These are phyloP conservation scores for Myotis findleyi DNA, from an alignment of 2,797 vertebrate species.

Conservation along the genomic window DNA sequence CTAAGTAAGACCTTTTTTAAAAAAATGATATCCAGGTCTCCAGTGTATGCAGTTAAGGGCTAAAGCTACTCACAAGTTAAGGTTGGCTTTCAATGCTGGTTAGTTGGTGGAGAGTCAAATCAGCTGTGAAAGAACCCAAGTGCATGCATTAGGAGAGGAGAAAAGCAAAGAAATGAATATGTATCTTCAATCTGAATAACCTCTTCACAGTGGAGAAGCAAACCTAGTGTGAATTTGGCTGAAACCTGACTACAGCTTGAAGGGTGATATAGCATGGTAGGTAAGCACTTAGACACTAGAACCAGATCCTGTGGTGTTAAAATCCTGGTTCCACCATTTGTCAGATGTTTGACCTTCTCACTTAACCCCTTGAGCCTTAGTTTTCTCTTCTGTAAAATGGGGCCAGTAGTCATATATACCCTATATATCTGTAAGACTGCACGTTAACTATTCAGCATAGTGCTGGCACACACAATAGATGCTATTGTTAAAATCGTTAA, in stretches of 20 bases:
- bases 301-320: background rate
- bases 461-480: background rate
- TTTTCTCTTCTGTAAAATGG: slow-evolving; percentile 40
- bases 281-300: background rate
- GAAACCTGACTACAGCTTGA: background rate
- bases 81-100: background rate
- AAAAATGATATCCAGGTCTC: background rate
- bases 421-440: background rate
- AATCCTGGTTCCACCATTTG: background rate
- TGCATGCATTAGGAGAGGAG: background rate
- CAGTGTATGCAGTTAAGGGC: background rate
- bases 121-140: background rate
- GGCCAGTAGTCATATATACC: background rate
- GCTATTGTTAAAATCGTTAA: slow-evolving; percentile 13
- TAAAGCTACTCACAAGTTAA: background rate
- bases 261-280: background rate
- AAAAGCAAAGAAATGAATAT: background rate
- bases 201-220: background rate
- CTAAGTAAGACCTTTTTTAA: background rate
- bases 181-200: background rate
- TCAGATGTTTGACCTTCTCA: background rate
- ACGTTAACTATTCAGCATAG: background rate
- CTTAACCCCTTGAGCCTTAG: background rate
- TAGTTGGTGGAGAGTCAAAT: background rate
- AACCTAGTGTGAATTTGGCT: background rate